Evolutionary conservation across 1,140 invertebrate species (phyloP).

Genomic region (Pentalonia nigronervosa): DNA sequence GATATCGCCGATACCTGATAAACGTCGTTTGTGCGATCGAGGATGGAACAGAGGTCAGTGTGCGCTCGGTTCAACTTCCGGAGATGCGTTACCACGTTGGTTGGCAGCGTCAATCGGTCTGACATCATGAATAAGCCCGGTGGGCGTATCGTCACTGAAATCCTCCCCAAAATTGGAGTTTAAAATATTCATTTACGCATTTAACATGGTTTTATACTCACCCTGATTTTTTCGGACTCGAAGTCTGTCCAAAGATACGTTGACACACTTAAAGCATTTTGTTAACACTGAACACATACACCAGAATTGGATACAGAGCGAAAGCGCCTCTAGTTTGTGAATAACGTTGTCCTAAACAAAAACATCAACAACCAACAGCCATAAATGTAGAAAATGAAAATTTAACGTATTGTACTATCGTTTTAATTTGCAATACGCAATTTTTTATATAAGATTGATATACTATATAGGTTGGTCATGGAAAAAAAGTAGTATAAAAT

Average conservation of each 20-base stretch:
- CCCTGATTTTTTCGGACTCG: conserved; percentile 34
- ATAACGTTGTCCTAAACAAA: conserved; percentile 46
- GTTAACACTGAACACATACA: conserved; percentile 28
- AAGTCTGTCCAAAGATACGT: conserved; percentile 27
- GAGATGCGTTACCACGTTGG: not conserved
- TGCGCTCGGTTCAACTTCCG: conserved; percentile 14
- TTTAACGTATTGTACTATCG: not conserved
- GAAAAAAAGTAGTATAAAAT: not conserved
- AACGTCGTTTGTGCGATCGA: conserved; percentile 41
- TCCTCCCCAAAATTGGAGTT: not conserved
- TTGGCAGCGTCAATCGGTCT: conserved; percentile 12
- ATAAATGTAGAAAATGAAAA: not conserved
- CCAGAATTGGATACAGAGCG: conserved; percentile 55
- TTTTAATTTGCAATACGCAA: not conserved
- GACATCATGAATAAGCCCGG: not conserved
- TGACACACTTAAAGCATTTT: conserved; percentile 53
- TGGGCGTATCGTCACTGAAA: not conserved
- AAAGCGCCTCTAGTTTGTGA: conserved; percentile 47
- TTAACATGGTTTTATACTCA: not conserved
- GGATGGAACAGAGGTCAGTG: conserved; percentile 41
- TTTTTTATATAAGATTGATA: not conserved
- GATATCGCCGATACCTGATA: conserved; percentile 31
- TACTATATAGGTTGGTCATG: not conserved
- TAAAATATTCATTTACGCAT: not conserved
- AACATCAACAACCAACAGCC: not conserved